Conservation (phyloP, 2,888 invertebrate species). For the Congeria kusceri region DNA sequence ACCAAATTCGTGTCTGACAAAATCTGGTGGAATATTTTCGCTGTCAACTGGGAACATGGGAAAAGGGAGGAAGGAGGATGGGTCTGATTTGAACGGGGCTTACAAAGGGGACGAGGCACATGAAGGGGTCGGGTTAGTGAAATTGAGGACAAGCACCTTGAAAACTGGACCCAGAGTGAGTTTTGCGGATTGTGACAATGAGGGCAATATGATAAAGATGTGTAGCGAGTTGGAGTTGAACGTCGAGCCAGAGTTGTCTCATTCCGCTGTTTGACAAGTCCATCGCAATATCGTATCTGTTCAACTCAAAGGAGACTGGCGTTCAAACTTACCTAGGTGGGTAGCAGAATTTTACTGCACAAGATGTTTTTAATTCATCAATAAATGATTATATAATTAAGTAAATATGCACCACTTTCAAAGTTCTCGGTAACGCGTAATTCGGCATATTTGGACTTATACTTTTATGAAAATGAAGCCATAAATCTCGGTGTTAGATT, state of each 20-base stretch:
- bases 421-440: too few species aligned
- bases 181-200: conserved; percentile 54
- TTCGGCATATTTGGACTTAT: too few species aligned
- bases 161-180: conserved; percentile 58
- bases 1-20: conserved; percentile 39
- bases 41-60: conserved; percentile 59
- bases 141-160: conserved; percentile 34
- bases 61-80: conserved; percentile 31
- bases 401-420: too few species aligned
- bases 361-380: not conserved
- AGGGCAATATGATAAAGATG: conserved; percentile 57
- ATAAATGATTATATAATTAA: not conserved
- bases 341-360: conserved; percentile 60
- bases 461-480: not conserved
- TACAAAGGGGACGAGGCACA: conserved; percentile 35
- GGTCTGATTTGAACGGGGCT: conserved; percentile 51
- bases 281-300: conserved; percentile 98
- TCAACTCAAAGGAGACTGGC: conserved; percentile 98
- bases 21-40: conserved; percentile 47
- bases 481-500: not conserved
- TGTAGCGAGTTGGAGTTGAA: conserved; percentile 55
- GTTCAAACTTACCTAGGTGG: conserved; percentile 97
- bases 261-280: conserved; percentile 94
- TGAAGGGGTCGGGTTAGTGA: conserved; percentile 20
- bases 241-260: conserved; percentile 14